Conservation (phyloP, 2,888 invertebrate genomes). For the Podotricha telesiphe region DNA sequence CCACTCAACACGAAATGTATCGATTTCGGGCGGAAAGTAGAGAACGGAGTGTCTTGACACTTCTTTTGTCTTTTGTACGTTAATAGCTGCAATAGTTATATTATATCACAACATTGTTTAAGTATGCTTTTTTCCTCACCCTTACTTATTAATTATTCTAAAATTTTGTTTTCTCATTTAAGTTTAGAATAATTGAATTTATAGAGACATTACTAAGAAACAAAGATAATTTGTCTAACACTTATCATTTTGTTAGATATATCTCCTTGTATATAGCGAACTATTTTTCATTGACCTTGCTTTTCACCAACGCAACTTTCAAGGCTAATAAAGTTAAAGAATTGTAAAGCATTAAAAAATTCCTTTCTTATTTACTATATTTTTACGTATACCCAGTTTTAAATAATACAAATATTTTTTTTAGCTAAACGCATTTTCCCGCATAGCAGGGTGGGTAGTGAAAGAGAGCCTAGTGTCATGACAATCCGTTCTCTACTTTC, state of each 20-base stretch:
- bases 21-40: no score
- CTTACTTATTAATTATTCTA: background rate
- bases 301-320: slow-evolving; percentile 31
- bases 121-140: background rate
- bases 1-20: no score
- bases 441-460: no score
- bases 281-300: slow-evolving; percentile 39
- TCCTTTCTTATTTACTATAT: background rate
- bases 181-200: background rate
- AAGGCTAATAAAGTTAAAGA: slow-evolving; percentile 40
- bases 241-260: background rate
- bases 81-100: background rate
- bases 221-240: background rate
- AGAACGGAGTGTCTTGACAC: no score
- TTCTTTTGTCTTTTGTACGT: no score
- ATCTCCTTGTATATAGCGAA: background rate
- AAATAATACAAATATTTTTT: background rate
- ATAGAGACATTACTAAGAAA: background rate
- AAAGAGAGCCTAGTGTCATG: no score
- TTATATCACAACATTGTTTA: slow-evolving; percentile 5
- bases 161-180: background rate
- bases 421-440: no score
- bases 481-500: no score
- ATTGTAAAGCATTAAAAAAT: slow-evolving; percentile 17
- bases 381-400: background rate